A percentile compares a stretch with the other conserved stretches of the same genome.
Conservation (phyloP, 2,113 vertebrate genomes). For the Dicaeum eximium region DNA sequence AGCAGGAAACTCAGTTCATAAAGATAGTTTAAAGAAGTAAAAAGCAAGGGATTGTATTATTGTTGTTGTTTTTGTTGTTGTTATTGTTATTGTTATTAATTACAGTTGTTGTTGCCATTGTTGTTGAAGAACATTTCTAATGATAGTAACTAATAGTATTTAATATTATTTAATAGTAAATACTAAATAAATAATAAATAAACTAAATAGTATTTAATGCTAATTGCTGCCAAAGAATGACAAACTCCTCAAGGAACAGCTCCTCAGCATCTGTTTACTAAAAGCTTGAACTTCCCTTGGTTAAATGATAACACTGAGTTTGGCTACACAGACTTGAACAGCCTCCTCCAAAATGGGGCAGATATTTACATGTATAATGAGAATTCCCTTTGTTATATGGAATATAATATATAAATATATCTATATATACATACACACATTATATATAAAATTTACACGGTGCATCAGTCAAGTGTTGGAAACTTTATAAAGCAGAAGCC, state of each 20-base stretch:
- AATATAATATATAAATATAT: neutral
- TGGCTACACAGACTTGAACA: neutral
- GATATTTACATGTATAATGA: neutral
- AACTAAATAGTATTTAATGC: neutral
- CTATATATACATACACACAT: too few species aligned
- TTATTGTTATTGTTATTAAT: neutral
- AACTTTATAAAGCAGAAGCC: neutral
- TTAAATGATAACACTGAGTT: neutral
- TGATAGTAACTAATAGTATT: neutral
- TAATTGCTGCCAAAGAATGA: neutral
- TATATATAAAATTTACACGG: neutral
- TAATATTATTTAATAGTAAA: too few species aligned
- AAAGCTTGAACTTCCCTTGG: neutral
- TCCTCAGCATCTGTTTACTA: neutral
- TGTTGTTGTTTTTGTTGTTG: neutral
- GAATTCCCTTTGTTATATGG: neutral
- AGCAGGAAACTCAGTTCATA: neutral
- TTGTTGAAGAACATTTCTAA: neutral
- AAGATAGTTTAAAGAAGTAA: neutral
- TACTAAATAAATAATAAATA: too few species aligned
- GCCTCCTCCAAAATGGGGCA: neutral
- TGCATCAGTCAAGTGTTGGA: neutral
- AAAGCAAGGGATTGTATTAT: neutral
- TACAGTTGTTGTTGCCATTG: neutral
- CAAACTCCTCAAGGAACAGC: neutral